Percentiles rank a stretch among this genome's conserved stretches.
Evolutionary conservation across 1,140 invertebrate genomes (phyloP).

Genomic region (Branchinecta lynchi): DNA sequence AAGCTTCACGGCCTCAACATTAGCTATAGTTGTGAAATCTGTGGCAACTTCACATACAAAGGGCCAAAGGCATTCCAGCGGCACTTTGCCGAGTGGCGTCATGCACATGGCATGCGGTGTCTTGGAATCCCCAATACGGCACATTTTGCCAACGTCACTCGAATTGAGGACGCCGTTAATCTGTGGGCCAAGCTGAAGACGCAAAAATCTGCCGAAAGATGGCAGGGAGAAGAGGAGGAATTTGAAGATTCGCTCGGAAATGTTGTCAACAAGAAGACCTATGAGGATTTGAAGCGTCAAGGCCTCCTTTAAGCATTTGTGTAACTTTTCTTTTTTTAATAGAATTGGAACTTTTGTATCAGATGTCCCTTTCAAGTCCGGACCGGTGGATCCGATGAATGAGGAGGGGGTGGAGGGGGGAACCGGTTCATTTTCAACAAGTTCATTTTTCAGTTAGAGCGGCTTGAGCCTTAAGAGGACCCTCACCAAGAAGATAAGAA

Average conservation of each 20-base stretch:
- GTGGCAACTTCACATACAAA: conserved; percentile 98
- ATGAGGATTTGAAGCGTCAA: conserved; percentile 95
- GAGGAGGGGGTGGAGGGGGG: too few relatives aligned
- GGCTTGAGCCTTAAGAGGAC: too few relatives aligned
- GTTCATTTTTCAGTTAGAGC: too few relatives aligned
- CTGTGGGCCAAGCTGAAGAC: conserved; percentile 94
- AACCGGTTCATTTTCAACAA: too few relatives aligned
- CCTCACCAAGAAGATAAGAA: too few relatives aligned
- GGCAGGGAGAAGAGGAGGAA: conserved; percentile 96
- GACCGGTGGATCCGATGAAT: too few relatives aligned
- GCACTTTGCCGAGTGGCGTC: conserved; percentile 98
- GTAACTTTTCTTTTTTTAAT: conserved; percentile 5
- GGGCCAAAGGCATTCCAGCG: conserved; percentile 99
- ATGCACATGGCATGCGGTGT: conserved; percentile 98
- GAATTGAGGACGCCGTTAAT: conserved; percentile 93
- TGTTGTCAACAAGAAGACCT: conserved; percentile 96
- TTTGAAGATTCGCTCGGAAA: conserved; percentile 97
- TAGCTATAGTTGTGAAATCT: conserved; percentile 98
- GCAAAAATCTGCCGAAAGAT: conserved; percentile 86
- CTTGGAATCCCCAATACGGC: conserved; percentile 98
- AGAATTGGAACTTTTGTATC: background rate
- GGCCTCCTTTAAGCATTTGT: conserved; percentile 54
- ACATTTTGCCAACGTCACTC: conserved; percentile 98
- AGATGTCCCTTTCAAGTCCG: too few relatives aligned
- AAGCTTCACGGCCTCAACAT: conserved; percentile 98